Evolutionary conservation across 2,113 vertebrate genomes (phyloP), one percentile per base, ranked within the genome.

Genomic region (Eolophus roseicapilla): DNA sequence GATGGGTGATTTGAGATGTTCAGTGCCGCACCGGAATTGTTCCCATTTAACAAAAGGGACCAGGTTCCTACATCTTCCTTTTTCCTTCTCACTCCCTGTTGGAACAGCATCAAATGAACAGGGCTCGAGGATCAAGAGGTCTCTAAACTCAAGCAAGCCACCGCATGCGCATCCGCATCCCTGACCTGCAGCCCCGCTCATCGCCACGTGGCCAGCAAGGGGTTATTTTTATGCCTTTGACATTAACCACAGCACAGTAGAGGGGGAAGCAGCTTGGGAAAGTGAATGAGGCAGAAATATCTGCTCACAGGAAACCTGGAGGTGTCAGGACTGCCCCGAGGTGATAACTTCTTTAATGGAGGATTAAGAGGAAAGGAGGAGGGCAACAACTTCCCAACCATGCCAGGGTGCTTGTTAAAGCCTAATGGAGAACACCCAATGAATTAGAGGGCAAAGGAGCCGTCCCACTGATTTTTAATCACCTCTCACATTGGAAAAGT

Each of bases 241-340:
- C 71, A 68, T 73, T 43, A 84, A 76, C n/a, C 7, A 5, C 41
- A 5, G 29, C 41, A 28, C 41, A 57, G 57, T 15, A 33, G 9
- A 13, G 33, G n/a, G 57, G 57, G 88, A 71, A 86, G 73, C 82
- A 47, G 73, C 52, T 83, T 5, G 1, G 73, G 65, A 90, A 83
- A 63, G 78, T 68, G 92, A 92, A 92, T 33, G 73, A 92, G 74
- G 82, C 52, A 63, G 81, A 92, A 90, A 47, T 7, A n/a, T 16
- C 73, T 41, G 63, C 46, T 83, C 6, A 3, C 0, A 2, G n/a
- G 52, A 63, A 71, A 71, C 8, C 46, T 19, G 41, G 68, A 81
- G 52, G 92, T 63, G 89, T 73, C 63, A 59, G 69, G 74, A 68
- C 82, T 41, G 74, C 63, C 78, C 74, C 68, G 3, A 62, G 82